Evolutionary conservation across 2,888 invertebrate genomes (phyloP).

Genomic region (Polydrusus cervinus): DNA sequence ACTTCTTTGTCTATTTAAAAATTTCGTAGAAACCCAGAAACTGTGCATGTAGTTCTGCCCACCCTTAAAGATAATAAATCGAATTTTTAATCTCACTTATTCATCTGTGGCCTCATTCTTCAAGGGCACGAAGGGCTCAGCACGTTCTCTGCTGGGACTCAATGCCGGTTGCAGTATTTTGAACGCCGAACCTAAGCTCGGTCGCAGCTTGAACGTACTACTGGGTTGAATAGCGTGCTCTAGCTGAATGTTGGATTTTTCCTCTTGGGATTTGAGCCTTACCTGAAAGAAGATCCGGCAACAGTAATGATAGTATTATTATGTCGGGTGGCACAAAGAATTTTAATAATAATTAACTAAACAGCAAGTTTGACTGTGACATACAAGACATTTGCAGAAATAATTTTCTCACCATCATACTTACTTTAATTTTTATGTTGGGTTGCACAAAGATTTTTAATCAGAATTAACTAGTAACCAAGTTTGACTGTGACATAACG

Average conservation of each 20-base stretch:
- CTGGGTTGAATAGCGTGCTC: slow-evolving; percentile 72
- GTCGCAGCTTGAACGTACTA: slow-evolving; percentile 83
- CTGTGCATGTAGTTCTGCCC: slow-evolving; percentile 9
- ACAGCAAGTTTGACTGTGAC: no score
- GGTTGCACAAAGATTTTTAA: no score
- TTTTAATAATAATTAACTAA: no score
- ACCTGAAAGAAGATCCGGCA: slow-evolving; percentile 40
- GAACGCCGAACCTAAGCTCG: slow-evolving; percentile 87
- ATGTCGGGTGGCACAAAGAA: no score
- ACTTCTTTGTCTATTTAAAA: no score
- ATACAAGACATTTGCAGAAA: no score
- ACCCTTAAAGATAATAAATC: slow-evolving; percentile 4
- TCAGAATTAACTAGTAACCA: no score
- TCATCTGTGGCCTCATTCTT: slow-evolving; percentile 13
- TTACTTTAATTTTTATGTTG: no score
- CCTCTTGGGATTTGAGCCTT: slow-evolving; percentile 58
- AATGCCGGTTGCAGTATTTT: slow-evolving; percentile 77
- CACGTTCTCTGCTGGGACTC: slow-evolving; percentile 42
- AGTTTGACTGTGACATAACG: no score
- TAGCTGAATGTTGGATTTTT: slow-evolving; percentile 62
- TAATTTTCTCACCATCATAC: no score
- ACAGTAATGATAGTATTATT: no score
- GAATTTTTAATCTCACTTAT: slow-evolving; percentile 26
- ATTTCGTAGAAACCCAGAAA: no score
- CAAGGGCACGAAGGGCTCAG: slow-evolving; percentile 23